Base-by-base conservation (phyloP, 2,113 vertebrate genomes). In the Cephalopholis sonnerati region DNA sequence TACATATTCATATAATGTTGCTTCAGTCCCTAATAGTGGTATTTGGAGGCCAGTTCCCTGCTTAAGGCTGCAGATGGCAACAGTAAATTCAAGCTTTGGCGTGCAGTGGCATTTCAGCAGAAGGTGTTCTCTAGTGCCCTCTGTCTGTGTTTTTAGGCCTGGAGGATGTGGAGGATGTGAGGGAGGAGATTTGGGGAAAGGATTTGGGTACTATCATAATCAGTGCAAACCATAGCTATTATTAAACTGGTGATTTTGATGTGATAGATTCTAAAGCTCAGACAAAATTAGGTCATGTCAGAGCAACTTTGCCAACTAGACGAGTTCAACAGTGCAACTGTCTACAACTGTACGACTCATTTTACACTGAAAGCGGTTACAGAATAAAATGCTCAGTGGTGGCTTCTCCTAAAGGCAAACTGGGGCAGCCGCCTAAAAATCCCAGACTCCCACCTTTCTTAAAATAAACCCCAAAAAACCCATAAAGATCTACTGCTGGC, bases 61-160 rank as follows among this genome's bases (percentile, higher is more conserved):
- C 74, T 87, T 74, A 77, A 65, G 41, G 54, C 71, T 89, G 82
- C 69, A 88, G 68, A 82, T 87, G 81, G 76, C 66, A 90, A 83
- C 29, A 84, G 51, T 69, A 46, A 84, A 7, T 24, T 69, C 24
- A 65, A 75, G 65, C 73, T 90, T 69, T 70, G 75, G 79, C 36
- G 44, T 41, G 65, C 10, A 24, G 22, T 41, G 50, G 69, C 20
- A 12, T 41, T 77, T 67, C 5, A 53, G 39, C 8, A 67, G 58
- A 64, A 24, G 7, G 16, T 44, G 80, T 53, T 80, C 74, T 74
- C 85, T 84, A 70, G 79, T 84, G 86, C 89, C 81, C 87, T 91
- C 88, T 91, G 69, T 79, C 86, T 83, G 86, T 61, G 29, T 20
- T 27, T 53, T 10, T 27, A 36, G 20, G 74, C 22, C 7, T 46